phyloP scores from a whole-genome alignment of 2,888 invertebrate species.

The Mythimna loreyi region DNA sequence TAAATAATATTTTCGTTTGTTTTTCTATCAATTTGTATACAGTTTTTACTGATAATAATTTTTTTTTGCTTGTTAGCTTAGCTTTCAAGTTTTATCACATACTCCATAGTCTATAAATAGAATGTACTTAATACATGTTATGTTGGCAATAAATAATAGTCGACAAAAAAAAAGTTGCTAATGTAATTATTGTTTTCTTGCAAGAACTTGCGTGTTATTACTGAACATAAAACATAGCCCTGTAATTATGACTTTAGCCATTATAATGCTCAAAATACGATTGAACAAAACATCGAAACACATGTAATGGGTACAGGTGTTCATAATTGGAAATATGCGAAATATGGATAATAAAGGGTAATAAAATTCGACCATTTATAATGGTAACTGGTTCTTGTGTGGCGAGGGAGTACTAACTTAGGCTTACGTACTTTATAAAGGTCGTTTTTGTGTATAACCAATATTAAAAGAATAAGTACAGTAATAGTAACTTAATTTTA shows the following conservation, averaged over 20 bases:
- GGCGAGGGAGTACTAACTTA: background rate
- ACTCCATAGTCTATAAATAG: no score
- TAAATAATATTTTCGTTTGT: no score
- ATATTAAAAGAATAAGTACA: background rate
- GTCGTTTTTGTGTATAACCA: background rate
- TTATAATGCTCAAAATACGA: conserved; percentile 15
- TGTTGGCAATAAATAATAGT: no score
- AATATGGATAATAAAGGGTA: conserved; percentile 17
- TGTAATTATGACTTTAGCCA: conserved; percentile 25
- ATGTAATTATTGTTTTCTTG: conserved; percentile 9
- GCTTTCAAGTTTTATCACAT: no score
- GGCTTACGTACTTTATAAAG: conserved; percentile 9
- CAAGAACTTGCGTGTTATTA: conserved; percentile 26
- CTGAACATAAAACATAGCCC: conserved; percentile 15
- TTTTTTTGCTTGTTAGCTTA: no score
- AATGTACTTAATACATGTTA: no score
- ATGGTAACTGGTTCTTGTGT: background rate
- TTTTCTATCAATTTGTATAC: no score
- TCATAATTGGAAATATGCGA: conserved; percentile 23
- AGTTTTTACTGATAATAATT: no score
- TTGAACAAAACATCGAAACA: conserved; percentile 19
- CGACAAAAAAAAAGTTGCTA: conserved; percentile 33
- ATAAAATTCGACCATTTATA: conserved; percentile 30
- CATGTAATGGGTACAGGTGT: conserved; percentile 39
- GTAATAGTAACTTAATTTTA: no score